Conservation (phyloP, 1,140 invertebrate genomes). For the Diabrotica undecimpunctata region DNA sequence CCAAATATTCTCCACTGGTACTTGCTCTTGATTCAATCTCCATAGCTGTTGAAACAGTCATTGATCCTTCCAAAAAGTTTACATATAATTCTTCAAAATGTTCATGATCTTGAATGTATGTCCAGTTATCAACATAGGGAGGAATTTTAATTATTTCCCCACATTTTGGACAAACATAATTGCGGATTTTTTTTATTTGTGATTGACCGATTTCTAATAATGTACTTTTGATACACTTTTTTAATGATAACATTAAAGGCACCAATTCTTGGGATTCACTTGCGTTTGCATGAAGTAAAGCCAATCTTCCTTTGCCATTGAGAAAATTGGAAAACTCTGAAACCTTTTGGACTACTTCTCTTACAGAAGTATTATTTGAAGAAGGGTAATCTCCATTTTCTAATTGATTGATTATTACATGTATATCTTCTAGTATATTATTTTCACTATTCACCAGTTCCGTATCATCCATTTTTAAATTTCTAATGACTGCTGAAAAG, state of each 20-base stretch:
- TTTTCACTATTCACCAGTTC: too few species aligned
- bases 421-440: too few species aligned
- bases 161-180: conserved; percentile 28
- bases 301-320: conserved; percentile 23
- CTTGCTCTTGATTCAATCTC: neutral
- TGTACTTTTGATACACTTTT: conserved; percentile 26
- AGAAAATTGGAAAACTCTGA: conserved; percentile 28
- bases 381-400: conserved; percentile 5
- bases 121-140: conserved; percentile 26
- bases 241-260: conserved; percentile 24
- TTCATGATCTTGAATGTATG: conserved; percentile 29
- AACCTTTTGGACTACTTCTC: conserved; percentile 20
- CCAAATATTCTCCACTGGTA: neutral
- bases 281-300: conserved; percentile 19
- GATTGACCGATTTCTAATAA: conserved; percentile 26
- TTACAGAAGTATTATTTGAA: neutral
- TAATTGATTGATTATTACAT: neutral
- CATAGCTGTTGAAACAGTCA: conserved; percentile 3
- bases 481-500: too few species aligned
- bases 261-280: conserved; percentile 21
- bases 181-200: conserved; percentile 10
- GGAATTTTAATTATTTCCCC: conserved; percentile 25
- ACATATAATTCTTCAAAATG: conserved; percentile 31
- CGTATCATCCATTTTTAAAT: too few species aligned
- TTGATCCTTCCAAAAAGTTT: conserved; percentile 21